Conservation (phyloP, 2,888 invertebrate genomes). For the Octonoba sinensis region DNA sequence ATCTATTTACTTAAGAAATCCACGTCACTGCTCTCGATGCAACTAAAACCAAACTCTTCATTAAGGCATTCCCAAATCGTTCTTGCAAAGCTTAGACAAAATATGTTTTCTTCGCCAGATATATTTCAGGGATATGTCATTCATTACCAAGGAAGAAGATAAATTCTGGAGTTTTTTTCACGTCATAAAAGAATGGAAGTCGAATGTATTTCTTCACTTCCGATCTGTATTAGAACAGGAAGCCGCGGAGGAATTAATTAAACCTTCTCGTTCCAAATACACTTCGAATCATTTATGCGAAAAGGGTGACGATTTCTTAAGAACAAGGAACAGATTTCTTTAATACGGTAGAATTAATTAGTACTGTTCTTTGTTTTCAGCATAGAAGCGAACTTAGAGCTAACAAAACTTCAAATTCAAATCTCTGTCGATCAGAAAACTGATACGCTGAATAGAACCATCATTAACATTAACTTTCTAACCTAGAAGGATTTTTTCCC, state of each 20-base stretch:
- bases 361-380: conserved; percentile 39
- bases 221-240: conserved; percentile 24
- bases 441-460: conserved; percentile 21
- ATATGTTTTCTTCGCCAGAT: too few relatives aligned
- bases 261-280: conserved; percentile 4
- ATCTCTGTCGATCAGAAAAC: conserved; percentile 24
- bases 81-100: too few relatives aligned
- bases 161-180: too few relatives aligned
- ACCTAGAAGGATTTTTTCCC: too few relatives aligned
- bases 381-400: conserved; percentile 21
- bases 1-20: too few relatives aligned
- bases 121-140: too few relatives aligned
- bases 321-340: conserved; percentile 58
- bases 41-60: too few relatives aligned
- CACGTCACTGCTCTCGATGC: too few relatives aligned
- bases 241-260: conserved; percentile 53
- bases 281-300: conserved; percentile 46
- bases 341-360: conserved; percentile 59
- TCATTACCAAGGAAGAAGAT: too few relatives aligned
- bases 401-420: conserved; percentile 35
- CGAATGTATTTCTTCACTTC: conserved; percentile 36
- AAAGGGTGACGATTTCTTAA: conserved; percentile 52
- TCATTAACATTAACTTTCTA: too few relatives aligned
- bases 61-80: too few relatives aligned
- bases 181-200: conserved; percentile 12